Conservation (phyloP, 2,888 invertebrate species). For the Tenthredo notha region DNA sequence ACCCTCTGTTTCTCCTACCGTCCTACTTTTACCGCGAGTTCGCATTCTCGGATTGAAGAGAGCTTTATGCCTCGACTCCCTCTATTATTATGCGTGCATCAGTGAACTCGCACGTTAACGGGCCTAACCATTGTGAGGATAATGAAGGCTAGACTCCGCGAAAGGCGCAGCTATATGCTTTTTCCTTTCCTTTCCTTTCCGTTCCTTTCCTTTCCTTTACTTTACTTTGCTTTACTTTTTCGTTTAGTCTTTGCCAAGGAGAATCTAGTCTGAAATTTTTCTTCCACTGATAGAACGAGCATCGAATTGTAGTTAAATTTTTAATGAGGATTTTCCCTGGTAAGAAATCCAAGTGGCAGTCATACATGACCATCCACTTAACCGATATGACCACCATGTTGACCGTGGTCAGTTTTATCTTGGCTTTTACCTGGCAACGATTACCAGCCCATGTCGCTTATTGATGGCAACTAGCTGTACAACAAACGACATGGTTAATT, state of each 20-base stretch:
- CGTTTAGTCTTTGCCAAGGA: background rate
- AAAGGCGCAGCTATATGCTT: background rate
- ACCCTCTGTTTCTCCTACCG: conserved; percentile 52
- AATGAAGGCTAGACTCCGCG: conserved; percentile 70
- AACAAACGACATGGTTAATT: no score
- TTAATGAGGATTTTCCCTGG: no score
- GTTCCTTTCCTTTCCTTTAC: background rate
- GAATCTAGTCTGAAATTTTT: background rate
- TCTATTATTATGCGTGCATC: conserved; percentile 74
- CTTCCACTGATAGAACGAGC: background rate
- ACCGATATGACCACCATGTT: no score
- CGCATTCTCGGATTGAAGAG: conserved; percentile 71
- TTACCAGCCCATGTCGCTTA: no score
- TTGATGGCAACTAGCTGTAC: no score
- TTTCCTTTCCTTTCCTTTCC: background rate
- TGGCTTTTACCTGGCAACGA: no score
- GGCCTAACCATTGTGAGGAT: conserved; percentile 67
- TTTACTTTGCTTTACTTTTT: background rate
- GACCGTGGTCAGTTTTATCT: no score
- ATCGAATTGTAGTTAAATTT: background rate
- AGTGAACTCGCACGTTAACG: conserved; percentile 60
- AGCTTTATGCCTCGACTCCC: conserved; percentile 71
- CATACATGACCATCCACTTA: no score
- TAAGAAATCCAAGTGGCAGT: no score
- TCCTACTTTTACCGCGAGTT: conserved; percentile 54